phyloP scores from a whole-genome alignment of 2,888 invertebrate species.

The Hoplodrina ambigua region DNA sequence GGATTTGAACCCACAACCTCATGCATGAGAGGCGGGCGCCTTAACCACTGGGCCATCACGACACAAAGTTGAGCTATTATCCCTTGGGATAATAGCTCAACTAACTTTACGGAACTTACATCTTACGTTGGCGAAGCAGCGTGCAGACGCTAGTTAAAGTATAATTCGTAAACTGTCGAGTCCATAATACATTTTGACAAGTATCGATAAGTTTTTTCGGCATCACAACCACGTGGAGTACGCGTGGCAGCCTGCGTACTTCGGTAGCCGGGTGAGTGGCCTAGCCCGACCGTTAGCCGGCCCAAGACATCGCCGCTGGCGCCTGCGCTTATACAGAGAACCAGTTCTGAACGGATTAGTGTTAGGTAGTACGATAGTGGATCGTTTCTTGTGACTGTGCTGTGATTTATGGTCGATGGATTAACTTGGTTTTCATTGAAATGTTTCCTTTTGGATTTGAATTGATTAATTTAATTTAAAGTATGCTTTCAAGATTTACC shows the following conservation, averaged over 20 bases:
- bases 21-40: too few relatives aligned
- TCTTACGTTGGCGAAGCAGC: too few relatives aligned
- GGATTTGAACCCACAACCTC: too few relatives aligned
- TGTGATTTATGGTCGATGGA: constrained; percentile 21
- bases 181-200: neutral
- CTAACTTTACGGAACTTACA: too few relatives aligned
- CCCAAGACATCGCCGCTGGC: constrained; percentile 65
- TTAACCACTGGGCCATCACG: too few relatives aligned
- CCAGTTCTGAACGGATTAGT: constrained; percentile 50
- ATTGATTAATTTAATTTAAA: neutral
- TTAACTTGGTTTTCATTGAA: constrained; percentile 9
- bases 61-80: too few relatives aligned
- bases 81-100: too few relatives aligned
- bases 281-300: constrained; percentile 74
- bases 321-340: constrained; percentile 42
- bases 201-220: constrained; percentile 15
- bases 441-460: neutral
- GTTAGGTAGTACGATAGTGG: constrained; percentile 14
- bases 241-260: constrained; percentile 59
- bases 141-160: too few relatives aligned
- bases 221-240: constrained; percentile 41
- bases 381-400: constrained; percentile 17
- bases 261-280: constrained; percentile 76
- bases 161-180: too few relatives aligned
- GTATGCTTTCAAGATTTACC: too few relatives aligned